These are phyloP conservation scores for Chamaea fasciata DNA, from an alignment of 2,113 vertebrate species.

Conservation along the genomic window DNA sequence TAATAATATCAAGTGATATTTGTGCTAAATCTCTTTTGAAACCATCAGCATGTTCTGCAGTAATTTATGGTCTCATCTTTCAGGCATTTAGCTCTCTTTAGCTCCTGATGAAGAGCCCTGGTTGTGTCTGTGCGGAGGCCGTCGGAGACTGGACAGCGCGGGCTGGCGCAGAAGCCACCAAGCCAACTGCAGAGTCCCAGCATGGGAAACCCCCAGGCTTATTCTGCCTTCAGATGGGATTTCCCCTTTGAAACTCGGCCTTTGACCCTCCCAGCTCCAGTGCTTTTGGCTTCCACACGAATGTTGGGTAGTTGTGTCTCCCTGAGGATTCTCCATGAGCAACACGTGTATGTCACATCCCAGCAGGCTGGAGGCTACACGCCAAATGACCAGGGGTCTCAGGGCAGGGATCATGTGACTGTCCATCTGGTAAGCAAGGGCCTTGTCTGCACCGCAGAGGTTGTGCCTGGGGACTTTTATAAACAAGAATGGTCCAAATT, in stretches of 20 bases:
- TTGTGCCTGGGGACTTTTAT: neutral
- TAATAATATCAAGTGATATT: neutral
- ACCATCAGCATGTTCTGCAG: neutral
- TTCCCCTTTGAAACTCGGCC: neutral
- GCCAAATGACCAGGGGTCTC: neutral
- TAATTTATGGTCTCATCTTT: neutral
- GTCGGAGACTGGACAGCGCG: rapidly evolving
- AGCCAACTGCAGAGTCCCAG: neutral
- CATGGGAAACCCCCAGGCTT: neutral
- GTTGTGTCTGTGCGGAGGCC: neutral
- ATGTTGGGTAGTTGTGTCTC: neutral
- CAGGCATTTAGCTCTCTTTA: neutral
- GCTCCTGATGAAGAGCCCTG: neutral
- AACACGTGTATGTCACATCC: rapidly evolving
- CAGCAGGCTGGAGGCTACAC: rapidly evolving
- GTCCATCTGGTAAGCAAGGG: neutral
- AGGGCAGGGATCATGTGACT: rapidly evolving
- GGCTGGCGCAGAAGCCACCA: rapidly evolving
- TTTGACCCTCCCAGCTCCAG: neutral
- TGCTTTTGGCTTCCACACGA: neutral
- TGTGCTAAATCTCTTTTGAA: neutral
- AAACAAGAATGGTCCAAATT: neutral
- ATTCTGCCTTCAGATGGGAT: neutral
- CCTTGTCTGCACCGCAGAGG: neutral
- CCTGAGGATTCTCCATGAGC: neutral